Conservation (phyloP, 2,888 invertebrate species). For the Lamellibrachia columna region DNA sequence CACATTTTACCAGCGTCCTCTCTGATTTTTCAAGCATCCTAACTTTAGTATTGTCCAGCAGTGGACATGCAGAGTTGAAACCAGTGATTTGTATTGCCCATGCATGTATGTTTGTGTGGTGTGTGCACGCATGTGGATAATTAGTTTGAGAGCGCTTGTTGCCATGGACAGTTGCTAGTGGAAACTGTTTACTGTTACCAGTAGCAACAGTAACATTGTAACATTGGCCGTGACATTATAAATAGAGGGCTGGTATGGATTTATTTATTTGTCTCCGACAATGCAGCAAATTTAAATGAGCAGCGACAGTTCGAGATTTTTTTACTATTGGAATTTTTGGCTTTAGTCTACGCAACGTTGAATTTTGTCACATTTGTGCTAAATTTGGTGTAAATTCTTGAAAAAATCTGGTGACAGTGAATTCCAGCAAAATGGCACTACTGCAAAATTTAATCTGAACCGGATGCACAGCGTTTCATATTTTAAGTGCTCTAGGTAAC, state of each 20-base stretch:
- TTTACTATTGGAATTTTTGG: neutral
- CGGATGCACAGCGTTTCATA: neutral
- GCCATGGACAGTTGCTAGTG: neutral
- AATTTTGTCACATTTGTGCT: neutral
- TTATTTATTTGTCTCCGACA: neutral
- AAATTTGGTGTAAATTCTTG: neutral
- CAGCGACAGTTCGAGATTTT: neutral
- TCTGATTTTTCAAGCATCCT: neutral
- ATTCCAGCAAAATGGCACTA: neutral
- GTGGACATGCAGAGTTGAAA: neutral
- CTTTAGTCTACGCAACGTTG: neutral
- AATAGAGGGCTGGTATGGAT: conserved; percentile 5
- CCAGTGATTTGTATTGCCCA: neutral
- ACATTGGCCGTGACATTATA: neutral
- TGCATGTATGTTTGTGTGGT: neutral
- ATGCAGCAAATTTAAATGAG: neutral
- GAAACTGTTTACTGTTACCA: neutral
- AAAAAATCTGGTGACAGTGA: neutral
- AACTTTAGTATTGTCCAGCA: neutral
- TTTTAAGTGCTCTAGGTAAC: conserved; percentile 16
- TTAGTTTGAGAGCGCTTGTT: neutral
- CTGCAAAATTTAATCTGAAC: neutral
- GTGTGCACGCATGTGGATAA: neutral
- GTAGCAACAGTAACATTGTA: neutral
- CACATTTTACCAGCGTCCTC: neutral